phyloP scores from a whole-genome alignment of 2,113 vertebrate species.

The Grammomys surdaster region DNA sequence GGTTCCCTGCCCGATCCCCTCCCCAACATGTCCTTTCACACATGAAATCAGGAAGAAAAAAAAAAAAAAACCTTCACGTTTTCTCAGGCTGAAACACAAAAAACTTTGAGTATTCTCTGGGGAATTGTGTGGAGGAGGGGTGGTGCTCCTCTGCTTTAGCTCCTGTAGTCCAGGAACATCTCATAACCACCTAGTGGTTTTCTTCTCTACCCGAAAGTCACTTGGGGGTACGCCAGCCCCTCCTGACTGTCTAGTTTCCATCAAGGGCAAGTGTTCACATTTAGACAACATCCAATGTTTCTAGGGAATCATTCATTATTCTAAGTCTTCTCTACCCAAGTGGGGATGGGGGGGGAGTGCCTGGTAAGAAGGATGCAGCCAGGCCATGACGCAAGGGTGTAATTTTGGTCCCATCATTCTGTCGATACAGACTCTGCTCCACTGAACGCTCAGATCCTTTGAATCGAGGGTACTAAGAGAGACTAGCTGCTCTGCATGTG shows the following conservation, averaged over 20 bases:
- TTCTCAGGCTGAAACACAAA: neutral
- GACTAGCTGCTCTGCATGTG: too few species aligned
- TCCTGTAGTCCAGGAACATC: neutral
- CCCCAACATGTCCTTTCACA: neutral
- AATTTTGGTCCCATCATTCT: neutral
- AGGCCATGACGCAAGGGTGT: neutral
- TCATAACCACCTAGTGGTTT: rapidly evolving
- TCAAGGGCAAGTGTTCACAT: neutral
- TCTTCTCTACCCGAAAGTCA: neutral
- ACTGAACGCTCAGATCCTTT: neutral
- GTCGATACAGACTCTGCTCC: neutral
- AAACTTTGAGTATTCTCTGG: neutral
- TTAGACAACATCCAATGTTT: neutral
- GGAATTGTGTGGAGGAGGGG: too few species aligned
- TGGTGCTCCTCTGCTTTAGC: too few species aligned
- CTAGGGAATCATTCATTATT: neutral
- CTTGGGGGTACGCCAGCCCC: neutral
- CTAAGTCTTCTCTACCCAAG: neutral
- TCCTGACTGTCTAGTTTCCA: neutral
- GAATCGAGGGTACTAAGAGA: neutral
- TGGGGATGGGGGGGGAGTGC: neutral
- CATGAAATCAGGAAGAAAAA: neutral
- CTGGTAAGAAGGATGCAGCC: neutral
- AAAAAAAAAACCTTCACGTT: neutral
- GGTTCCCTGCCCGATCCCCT: neutral